Evolutionary conservation across 2,797 vertebrate genomes (phyloP).

Genomic region (Hipposideros larvatus): DNA sequence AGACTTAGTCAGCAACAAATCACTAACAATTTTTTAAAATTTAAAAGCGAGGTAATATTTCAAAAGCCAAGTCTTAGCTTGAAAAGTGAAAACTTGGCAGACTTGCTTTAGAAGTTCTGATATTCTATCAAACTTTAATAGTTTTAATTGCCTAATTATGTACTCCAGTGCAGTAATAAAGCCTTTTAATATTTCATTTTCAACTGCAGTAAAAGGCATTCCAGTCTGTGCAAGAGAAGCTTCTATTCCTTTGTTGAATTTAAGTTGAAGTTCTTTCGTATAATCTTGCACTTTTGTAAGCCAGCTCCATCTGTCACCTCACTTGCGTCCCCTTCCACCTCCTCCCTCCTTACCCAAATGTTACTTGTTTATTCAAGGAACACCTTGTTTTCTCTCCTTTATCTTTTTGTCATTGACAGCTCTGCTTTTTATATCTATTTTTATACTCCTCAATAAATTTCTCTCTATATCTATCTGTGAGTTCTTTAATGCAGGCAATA

Average conservation of each 20-base stretch:
- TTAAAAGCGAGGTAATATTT: conserved; percentile 61
- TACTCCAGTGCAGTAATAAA: conserved; percentile 79
- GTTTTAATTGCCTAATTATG: conserved; percentile 84
- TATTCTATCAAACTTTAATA: conserved; percentile 80
- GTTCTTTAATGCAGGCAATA: conserved; percentile 64
- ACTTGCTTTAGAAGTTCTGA: conserved; percentile 73
- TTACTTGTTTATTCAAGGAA: conserved; percentile 75
- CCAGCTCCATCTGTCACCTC: conserved; percentile 60
- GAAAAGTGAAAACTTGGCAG: conserved; percentile 74
- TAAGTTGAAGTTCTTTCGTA: conserved; percentile 37
- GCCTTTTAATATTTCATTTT: conserved; percentile 80
- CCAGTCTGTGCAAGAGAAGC: conserved; percentile 55
- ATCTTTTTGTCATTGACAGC: conserved; percentile 41
- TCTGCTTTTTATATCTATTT: conserved; percentile 59
- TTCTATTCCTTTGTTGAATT: conserved; percentile 68
- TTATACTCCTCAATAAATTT: conserved; percentile 70
- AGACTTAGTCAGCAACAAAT: conserved; percentile 68
- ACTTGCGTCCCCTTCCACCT: neutral
- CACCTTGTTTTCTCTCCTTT: conserved; percentile 39
- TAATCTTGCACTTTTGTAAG: conserved; percentile 56
- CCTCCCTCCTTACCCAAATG: conserved; percentile 52
- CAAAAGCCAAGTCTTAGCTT: conserved; percentile 68
- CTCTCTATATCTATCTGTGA: neutral
- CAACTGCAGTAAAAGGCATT: conserved; percentile 70
- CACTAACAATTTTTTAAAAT: conserved; percentile 65